Percentiles rank a stretch among this genome's conserved stretches.
Evolutionary conservation across 1,140 invertebrate genomes (phyloP).

Genomic region (Drosophila malerkotliana): DNA sequence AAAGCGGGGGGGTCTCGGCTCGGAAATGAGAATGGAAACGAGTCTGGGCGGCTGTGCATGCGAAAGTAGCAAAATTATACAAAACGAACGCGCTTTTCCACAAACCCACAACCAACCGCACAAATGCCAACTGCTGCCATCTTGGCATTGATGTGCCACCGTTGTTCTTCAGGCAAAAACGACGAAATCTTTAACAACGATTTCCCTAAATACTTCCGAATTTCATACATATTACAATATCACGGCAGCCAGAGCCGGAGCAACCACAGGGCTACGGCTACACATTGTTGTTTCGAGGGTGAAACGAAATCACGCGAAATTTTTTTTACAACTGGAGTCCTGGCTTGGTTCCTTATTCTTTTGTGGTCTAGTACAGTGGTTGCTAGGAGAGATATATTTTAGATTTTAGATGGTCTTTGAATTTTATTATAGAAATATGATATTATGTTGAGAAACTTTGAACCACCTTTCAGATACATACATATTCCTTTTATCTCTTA

Average conservation of each 20-base stretch:
- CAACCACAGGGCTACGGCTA: conserved; percentile 40
- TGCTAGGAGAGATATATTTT: background rate
- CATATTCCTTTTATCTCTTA: too few species aligned
- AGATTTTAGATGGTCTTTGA: background rate
- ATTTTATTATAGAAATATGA: background rate
- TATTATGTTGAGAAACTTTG: background rate
- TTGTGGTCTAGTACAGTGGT: conserved; percentile 42
- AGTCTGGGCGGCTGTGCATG: conserved; percentile 25
- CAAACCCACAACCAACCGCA: conserved; percentile 28
- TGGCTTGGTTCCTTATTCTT: conserved; percentile 51
- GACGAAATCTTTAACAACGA: conserved; percentile 79
- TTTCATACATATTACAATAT: conserved; percentile 79
- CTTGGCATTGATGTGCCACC: conserved; percentile 52
- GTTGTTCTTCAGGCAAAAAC: conserved; percentile 28
- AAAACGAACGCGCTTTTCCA: conserved; percentile 45
- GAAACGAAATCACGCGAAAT: conserved; percentile 79
- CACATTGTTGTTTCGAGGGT: conserved; percentile 61
- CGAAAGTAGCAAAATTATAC: conserved; percentile 62
- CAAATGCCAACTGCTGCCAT: conserved; percentile 60
- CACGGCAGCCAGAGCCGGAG: conserved; percentile 40
- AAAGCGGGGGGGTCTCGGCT: conserved; percentile 3
- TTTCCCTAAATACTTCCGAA: conserved; percentile 82
- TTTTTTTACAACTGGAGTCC: conserved; percentile 60
- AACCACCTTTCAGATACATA: too few species aligned
- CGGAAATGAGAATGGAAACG: conserved; percentile 13